These are phyloP conservation scores for Tetranychus cinnabarinus DNA, from an alignment of 1,140 invertebrate species.

Conservation along the genomic window DNA sequence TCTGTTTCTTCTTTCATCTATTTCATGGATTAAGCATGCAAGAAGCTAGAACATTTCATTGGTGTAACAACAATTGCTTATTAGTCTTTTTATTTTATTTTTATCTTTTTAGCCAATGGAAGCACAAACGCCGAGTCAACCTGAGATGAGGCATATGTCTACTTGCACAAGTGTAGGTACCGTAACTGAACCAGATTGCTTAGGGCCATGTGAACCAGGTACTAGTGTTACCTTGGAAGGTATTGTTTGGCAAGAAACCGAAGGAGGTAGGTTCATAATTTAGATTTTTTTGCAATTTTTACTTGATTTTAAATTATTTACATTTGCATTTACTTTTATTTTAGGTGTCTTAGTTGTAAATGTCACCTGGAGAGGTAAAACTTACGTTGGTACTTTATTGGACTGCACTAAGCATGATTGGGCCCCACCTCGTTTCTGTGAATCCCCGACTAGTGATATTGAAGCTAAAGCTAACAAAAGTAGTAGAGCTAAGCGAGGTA, in stretches of 20 bases:
- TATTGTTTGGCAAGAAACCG: constrained; percentile 97
- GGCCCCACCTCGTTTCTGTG: constrained; percentile 89
- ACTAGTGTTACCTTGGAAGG: constrained; percentile 87
- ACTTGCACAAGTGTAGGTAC: constrained; percentile 60
- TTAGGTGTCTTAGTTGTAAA: constrained; percentile 92
- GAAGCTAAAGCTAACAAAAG: constrained; percentile 70
- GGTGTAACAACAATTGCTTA: background rate
- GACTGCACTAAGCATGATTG: constrained; percentile 92
- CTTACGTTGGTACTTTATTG: constrained; percentile 82
- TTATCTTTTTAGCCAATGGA: background rate
- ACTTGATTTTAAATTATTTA: background rate
- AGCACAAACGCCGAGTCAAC: background rate
- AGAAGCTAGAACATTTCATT: background rate
- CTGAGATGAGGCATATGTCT: constrained; percentile 10
- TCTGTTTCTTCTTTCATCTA: background rate
- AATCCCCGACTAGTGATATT: constrained; percentile 85
- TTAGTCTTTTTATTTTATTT: background rate
- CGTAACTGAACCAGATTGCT: constrained; percentile 80
- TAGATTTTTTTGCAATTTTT: background rate
- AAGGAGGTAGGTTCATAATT: constrained; percentile 46
- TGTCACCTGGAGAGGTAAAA: constrained; percentile 94
- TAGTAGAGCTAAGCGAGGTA: constrained; percentile 58
- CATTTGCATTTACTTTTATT: constrained; percentile 10
- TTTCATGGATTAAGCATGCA: background rate
- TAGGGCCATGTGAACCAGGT: constrained; percentile 90